Evolutionary conservation across 2,888 invertebrate species (phyloP), one percentile per base, ranked within the genome.

Genomic region (Lasius platythorax): DNA sequence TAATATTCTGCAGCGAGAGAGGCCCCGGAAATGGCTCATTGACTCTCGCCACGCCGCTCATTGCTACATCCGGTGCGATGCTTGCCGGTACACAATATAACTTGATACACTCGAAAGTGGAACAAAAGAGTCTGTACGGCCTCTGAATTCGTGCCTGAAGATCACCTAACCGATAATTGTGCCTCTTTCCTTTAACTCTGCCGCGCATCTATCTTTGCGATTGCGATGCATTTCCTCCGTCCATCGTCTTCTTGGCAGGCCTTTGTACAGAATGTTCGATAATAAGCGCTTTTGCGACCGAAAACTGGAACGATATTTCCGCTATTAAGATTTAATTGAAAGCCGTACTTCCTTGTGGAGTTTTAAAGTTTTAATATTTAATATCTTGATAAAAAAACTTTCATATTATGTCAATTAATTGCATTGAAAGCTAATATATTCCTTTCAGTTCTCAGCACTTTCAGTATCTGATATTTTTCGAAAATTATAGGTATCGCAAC

Each of bases 11-110:
- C 92, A 89, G 84, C 87, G 89, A 85, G 87, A 88, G 91, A 88
- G 88, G 90, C 93, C 93, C 94, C 94, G 95, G 94, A 95, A 94
- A 93, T 93, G 88, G 90, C 94, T 95, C 93, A 94, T 95, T 95
- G 94, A 94, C 94, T 93, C 92, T 93, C 89, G 91, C 91, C 90
- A 90, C 91, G 91, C 89, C 89, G 92, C 92, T 94, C 93, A 95
- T 95, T 94, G 94, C 91, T 91, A 94, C 94, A 93, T 95, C 95
- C 94, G 94, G 94, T 90, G 91, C 90, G 91, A 91, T 90, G 92
- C 91, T 92, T 88, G 91, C 87, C 88, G 85, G 91, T 91, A 92
- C 90, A 92, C 91, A 92, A 91, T 92, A 92, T 93, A 92, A 93
- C 92, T 92, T 90, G 91, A 91, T 93, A 91, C 90, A 88, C 90